phyloP scores from a whole-genome alignment of 2,797 vertebrate genomes.

The Ctenopoma multispine region DNA sequence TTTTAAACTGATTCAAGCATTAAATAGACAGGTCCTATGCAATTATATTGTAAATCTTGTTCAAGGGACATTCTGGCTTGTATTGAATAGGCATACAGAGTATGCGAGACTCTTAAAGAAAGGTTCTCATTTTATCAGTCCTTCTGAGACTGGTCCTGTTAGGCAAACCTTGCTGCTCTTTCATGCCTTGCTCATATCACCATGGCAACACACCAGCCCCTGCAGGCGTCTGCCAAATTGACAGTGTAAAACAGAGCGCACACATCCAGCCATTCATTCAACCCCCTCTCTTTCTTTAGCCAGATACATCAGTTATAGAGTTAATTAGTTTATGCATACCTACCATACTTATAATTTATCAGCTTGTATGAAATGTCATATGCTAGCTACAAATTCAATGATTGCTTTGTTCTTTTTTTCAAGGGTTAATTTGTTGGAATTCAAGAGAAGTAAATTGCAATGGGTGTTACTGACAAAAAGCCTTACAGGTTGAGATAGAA shows the following conservation, averaged over 20 bases:
- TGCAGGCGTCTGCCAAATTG: constrained; percentile 87
- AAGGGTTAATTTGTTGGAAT: constrained; percentile 64
- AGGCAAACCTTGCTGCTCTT: constrained; percentile 87
- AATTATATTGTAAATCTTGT: constrained; percentile 1
- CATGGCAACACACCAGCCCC: constrained; percentile 89
- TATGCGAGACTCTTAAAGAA: constrained; percentile 70
- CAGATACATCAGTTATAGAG: constrained; percentile 63
- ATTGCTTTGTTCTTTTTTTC: constrained; percentile 45
- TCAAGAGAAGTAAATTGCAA: constrained; percentile 68
- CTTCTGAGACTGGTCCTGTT: constrained; percentile 85
- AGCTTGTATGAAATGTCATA: constrained; percentile 24
- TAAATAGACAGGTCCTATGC: constrained; percentile 3
- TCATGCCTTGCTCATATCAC: constrained; percentile 86
- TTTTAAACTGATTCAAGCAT: constrained; percentile 19
- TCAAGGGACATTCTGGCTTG: constrained; percentile 33
- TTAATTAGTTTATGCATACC: constrained; percentile 69
- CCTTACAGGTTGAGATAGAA: constrained; percentile 75
- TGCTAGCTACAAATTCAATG: constrained; percentile 34
- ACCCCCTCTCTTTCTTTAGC: constrained; percentile 69
- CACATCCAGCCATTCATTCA: constrained; percentile 82
- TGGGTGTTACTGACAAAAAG: constrained; percentile 71
- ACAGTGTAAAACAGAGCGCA: constrained; percentile 86
- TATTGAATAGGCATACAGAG: constrained; percentile 52
- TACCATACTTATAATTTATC: constrained; percentile 56
- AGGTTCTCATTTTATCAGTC: constrained; percentile 80